A percentile compares a stretch with the other conserved stretches of the same genome.
Conservation (phyloP, 2,888 invertebrate species). For the Punctoribates punctum region DNA sequence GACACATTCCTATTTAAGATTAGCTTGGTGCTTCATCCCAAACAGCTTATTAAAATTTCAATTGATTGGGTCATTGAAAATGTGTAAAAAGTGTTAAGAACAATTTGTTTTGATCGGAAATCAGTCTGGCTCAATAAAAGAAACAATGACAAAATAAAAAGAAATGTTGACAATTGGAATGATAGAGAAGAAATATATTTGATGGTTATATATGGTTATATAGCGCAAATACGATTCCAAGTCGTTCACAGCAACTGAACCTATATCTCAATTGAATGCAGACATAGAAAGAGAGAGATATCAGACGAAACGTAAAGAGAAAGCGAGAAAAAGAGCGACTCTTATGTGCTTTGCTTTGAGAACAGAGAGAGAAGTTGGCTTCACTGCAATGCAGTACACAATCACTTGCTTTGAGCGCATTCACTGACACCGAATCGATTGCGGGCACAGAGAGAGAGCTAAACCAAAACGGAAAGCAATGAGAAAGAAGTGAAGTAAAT, state of each 20-base stretch:
- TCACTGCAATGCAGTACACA: neutral
- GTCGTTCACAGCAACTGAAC: constrained; percentile 36
- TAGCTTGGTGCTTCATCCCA: neutral
- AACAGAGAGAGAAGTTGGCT: neutral
- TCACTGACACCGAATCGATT: constrained; percentile 4
- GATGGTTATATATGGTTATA: constrained; percentile 16
- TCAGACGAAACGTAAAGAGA: constrained; percentile 12
- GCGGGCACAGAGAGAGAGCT: neutral
- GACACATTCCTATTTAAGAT: neutral
- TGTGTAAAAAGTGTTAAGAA: neutral
- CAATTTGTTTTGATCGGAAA: neutral
- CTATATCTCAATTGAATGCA: constrained; percentile 34
- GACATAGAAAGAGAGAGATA: constrained; percentile 30
- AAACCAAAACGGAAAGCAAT: constrained; percentile 35
- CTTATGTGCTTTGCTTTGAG: neutral
- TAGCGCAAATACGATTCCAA: constrained; percentile 42
- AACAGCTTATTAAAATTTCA: no score
- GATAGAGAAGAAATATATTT: neutral
- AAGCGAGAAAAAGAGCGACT: constrained; percentile 30
- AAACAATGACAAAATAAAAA: neutral
- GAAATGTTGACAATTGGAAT: constrained; percentile 14
- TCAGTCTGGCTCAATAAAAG: neutral
- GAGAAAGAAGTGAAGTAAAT: constrained; percentile 27
- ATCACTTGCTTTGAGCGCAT: neutral
- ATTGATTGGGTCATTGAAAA: neutral